Evolutionary conservation across 1,140 invertebrate genomes (phyloP).

Genomic region (Cylas formicarius): DNA sequence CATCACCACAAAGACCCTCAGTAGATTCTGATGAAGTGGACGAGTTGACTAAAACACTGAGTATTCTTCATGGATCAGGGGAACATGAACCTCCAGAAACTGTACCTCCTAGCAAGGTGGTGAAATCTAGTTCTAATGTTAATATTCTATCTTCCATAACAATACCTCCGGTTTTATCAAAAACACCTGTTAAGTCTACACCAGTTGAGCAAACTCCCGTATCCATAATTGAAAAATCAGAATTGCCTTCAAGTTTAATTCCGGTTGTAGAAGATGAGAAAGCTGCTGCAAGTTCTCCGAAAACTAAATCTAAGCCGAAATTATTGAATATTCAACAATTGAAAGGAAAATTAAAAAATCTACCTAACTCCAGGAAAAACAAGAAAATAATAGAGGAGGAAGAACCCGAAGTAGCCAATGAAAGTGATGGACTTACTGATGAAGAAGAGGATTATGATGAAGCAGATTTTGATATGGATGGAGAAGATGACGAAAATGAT

Average conservation of each 20-base stretch:
- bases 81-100: conserved; percentile 1
- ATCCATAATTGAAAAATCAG: not conserved
- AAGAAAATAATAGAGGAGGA: conserved; percentile 2
- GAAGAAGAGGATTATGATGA: conserved; percentile 13
- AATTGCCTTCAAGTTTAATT: not conserved
- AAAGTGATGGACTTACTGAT: not conserved
- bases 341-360: not conserved
- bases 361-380: not conserved
- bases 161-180: conserved; percentile 19
- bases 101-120: conserved; percentile 11
- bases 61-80: conserved; percentile 34
- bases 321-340: not conserved
- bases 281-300: not conserved
- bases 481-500: conserved; percentile 33
- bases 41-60: conserved; percentile 34
- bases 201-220: conserved; percentile 11
- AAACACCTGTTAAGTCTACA: conserved; percentile 28
- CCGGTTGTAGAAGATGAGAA: conserved; percentile 3
- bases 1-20: conserved; percentile 46
- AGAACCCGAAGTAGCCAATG: conserved; percentile 21
- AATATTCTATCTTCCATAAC: conserved; percentile 29
- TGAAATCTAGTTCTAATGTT: conserved; percentile 20
- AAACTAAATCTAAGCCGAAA: conserved; percentile 3
- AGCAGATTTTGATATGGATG: conserved; percentile 23
- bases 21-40: conserved; percentile 30